These are phyloP conservation scores for Nibea albiflora DNA, from an alignment of 2,113 vertebrate species.

Conservation along the genomic window DNA sequence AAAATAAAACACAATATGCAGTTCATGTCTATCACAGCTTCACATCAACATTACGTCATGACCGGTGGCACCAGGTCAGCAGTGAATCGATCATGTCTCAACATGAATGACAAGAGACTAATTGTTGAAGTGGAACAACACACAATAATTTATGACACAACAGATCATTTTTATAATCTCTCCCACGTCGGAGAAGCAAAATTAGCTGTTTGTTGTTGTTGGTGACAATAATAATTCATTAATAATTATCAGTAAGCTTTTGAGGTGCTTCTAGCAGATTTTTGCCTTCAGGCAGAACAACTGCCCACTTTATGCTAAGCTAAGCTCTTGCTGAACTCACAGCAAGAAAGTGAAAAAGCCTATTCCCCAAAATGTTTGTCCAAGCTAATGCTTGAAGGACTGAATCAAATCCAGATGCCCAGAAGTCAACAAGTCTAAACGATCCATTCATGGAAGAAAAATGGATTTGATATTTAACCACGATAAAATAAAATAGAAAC, in stretches of 20 bases:
- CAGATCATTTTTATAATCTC: no score
- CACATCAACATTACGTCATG: no score
- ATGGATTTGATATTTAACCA: background rate
- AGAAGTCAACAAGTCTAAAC: background rate
- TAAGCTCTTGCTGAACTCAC: background rate
- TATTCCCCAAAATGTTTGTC: background rate
- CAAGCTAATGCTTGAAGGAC: background rate
- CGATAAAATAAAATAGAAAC: background rate
- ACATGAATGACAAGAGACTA: no score
- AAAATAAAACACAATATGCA: no score
- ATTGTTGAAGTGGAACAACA: no score
- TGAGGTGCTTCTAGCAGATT: background rate
- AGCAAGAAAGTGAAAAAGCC: background rate
- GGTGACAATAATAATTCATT: no score
- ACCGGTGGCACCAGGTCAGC: no score
- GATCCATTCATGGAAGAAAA: background rate
- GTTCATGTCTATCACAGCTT: no score
- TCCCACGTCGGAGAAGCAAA: no score
- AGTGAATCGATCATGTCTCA: no score
- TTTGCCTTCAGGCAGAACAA: background rate
- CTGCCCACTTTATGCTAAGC: background rate
- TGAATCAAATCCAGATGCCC: background rate
- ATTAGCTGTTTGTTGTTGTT: no score
- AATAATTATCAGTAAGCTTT: background rate
- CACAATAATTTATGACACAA: no score